Conservation (phyloP, 2,113 vertebrate species). For the Emydocephalus ijimae region DNA sequence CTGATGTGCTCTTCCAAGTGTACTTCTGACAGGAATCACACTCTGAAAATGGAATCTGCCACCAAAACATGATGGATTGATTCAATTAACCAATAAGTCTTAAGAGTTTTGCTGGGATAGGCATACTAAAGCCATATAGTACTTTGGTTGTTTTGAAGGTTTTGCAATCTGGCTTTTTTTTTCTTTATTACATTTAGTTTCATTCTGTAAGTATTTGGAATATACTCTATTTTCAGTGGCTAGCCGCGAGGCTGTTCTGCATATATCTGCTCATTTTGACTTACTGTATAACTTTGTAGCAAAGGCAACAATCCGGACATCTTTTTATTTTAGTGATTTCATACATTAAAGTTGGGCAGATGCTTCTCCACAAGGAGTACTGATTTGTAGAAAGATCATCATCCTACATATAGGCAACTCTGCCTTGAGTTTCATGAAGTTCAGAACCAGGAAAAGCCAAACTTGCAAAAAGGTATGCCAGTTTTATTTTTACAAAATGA, state of each 20-base stretch:
- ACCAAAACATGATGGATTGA: slow-evolving; percentile 69
- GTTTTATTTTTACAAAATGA: not conserved
- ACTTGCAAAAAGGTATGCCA: not conserved
- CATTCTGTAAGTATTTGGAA: slow-evolving; percentile 57
- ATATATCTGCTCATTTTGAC: slow-evolving; percentile 40
- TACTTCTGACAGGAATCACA: slow-evolving; percentile 38
- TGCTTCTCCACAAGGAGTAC: not conserved
- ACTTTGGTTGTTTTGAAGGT: slow-evolving; percentile 54
- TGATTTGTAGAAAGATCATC: not conserved
- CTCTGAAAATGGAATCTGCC: slow-evolving; percentile 62
- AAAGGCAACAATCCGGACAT: not conserved
- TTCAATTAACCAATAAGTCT: slow-evolving; percentile 71
- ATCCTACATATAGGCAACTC: not conserved
- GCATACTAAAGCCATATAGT: slow-evolving; percentile 60
- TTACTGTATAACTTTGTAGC: slow-evolving; percentile 17
- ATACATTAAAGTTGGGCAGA: slow-evolving; percentile 24
- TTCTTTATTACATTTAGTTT: slow-evolving; percentile 71
- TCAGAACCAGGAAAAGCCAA: not conserved
- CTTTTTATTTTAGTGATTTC: not conserved
- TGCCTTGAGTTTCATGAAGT: slow-evolving; percentile 4
- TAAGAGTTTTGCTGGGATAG: slow-evolving; percentile 65
- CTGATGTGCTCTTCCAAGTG: slow-evolving; percentile 45
- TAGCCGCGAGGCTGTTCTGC: slow-evolving; percentile 34
- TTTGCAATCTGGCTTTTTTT: slow-evolving; percentile 59
- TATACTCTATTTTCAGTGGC: slow-evolving; percentile 45